Evolutionary conservation across 92 coral and sea anemone genomes (phyloP).

Genomic region (Parazoanthus swiftii): DNA sequence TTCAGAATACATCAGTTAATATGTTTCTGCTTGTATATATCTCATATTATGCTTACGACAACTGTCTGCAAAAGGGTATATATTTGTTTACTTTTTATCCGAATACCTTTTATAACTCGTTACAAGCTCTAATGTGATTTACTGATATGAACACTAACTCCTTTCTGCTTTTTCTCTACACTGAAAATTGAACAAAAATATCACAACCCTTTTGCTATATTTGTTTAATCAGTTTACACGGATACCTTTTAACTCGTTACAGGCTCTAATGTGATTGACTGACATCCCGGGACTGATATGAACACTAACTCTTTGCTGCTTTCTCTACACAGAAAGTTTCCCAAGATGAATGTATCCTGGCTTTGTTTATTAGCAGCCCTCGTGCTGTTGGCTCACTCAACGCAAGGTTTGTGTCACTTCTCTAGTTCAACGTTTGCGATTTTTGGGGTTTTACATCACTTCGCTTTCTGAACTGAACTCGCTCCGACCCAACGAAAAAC

Average conservation of each 20-base stretch:
- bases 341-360: slow-evolving; percentile 27
- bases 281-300: too few species aligned
- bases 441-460: too few species aligned
- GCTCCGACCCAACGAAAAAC: neutral
- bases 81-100: too few species aligned
- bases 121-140: neutral
- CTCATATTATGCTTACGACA: neutral
- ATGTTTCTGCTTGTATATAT: neutral
- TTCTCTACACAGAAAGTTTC: neutral
- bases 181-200: neutral
- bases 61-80: neutral
- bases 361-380: slow-evolving; percentile 6
- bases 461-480: too few species aligned
- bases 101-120: neutral
- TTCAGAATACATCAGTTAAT: neutral
- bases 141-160: neutral
- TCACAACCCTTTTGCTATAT: too few species aligned
- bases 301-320: neutral
- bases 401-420: slow-evolving; percentile 3
- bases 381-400: neutral
- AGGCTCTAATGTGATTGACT: neutral
- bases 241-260: neutral
- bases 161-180: neutral
- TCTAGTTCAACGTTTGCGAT: neutral
- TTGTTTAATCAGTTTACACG: neutral